These are phyloP conservation scores for Saguinus midas DNA, from an alignment of 2,113 vertebrate species.

Conservation along the genomic window DNA sequence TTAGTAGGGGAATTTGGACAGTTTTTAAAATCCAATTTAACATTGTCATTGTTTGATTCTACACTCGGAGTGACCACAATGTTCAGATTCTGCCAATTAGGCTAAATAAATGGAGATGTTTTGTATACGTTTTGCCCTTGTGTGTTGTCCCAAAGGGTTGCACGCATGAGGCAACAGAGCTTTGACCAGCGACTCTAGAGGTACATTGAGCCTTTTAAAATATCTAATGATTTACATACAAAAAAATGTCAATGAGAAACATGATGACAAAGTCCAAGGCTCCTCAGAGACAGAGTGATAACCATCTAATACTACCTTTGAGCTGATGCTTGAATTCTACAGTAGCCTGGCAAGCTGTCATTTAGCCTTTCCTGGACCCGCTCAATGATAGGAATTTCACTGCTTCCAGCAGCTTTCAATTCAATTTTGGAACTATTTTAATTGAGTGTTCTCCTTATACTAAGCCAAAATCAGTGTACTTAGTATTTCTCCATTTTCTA, in stretches of 20 bases:
- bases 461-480: conserved; percentile 1
- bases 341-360: not conserved
- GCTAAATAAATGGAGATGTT: not conserved
- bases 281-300: not conserved
- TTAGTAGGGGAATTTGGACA: not conserved
- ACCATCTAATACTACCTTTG: not conserved
- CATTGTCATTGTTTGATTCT: conserved; percentile 16
- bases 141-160: not conserved
- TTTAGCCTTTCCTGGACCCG: not conserved
- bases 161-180: not conserved
- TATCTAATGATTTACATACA: not conserved
- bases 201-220: not conserved
- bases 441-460: not conserved
- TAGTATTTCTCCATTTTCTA: conserved; percentile 8
- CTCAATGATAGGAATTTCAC: not conserved
- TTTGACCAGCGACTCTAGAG: not conserved
- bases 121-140: not conserved
- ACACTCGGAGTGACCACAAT: not conserved
- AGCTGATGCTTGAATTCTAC: not conserved
- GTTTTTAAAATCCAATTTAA: conserved; percentile 32
- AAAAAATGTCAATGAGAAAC: conserved; percentile 5
- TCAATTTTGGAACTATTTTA: conserved; percentile 38
- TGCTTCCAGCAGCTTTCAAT: not conserved
- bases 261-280: not conserved
- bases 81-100: not conserved